A percentile compares a stretch with the other conserved stretches of the same genome.
These are phyloP conservation scores for Agrilus cyanescens DNA, from an alignment of 2,888 invertebrate species.

Conservation along the genomic window DNA sequence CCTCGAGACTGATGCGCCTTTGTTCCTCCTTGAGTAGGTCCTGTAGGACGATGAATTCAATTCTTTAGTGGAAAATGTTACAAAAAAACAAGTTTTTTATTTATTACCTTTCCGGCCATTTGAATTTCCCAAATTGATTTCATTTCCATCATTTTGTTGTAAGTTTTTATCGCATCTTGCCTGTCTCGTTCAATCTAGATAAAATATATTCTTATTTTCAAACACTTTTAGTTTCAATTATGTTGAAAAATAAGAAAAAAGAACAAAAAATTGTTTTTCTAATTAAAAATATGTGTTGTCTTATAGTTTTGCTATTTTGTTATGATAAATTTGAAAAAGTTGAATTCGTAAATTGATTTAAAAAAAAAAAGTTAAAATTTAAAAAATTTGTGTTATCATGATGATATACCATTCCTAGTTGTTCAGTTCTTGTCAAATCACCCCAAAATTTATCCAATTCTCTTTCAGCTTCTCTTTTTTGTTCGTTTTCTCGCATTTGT, in stretches of 20 bases:
- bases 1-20: slow-evolving; percentile 22
- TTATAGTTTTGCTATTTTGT: no score
- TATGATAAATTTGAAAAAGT: no score
- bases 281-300: no score
- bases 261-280: no score
- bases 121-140: slow-evolving; percentile 28
- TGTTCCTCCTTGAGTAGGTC: slow-evolving; percentile 25
- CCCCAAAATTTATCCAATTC: slow-evolving; percentile 52
- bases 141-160: slow-evolving; percentile 33
- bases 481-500: slow-evolving; percentile 49
- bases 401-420: slow-evolving; percentile 16
- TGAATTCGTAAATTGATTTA: no score
- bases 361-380: no score
- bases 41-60: slow-evolving; percentile 4
- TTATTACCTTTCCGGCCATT: slow-evolving; percentile 25
- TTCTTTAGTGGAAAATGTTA: neutral
- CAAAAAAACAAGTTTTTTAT: neutral
- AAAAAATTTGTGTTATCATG: no score
- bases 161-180: slow-evolving; percentile 37
- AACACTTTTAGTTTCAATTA: no score
- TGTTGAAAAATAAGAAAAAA: no score
- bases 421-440: slow-evolving; percentile 44
- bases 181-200: slow-evolving; percentile 42
- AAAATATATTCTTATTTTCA: neutral
- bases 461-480: slow-evolving; percentile 39